Percentiles rank a stretch among this genome's conserved stretches.
phyloP scores from a whole-genome alignment of 1,140 invertebrate species.

The Zaprionus gabonicus region DNA sequence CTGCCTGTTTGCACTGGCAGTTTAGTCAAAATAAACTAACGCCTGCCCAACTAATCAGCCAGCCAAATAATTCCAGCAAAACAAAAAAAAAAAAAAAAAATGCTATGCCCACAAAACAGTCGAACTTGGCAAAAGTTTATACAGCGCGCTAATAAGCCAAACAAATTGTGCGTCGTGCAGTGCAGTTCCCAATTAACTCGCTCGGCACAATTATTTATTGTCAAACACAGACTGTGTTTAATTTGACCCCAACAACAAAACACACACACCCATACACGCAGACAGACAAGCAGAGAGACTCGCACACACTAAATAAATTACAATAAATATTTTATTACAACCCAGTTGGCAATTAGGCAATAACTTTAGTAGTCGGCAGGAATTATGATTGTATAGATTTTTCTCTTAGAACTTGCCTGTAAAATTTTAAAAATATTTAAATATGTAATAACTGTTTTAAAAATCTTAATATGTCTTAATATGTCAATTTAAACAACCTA shows the following conservation, averaged over 20 bases:
- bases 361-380: background rate
- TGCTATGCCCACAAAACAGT: constrained; percentile 11
- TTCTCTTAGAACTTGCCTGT: background rate
- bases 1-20: constrained; percentile 55
- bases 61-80: constrained; percentile 24
- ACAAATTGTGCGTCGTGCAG: constrained; percentile 64
- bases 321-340: constrained; percentile 69
- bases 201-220: constrained; percentile 73
- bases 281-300: background rate
- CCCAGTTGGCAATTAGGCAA: constrained; percentile 12
- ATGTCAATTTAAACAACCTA: background rate
- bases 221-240: constrained; percentile 61
- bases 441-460: background rate
- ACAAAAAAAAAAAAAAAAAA: constrained; percentile 22
- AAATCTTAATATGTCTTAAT: background rate
- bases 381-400: background rate
- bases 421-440: background rate
- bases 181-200: constrained; percentile 77
- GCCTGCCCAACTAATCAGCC: constrained; percentile 30
- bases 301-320: constrained; percentile 33
- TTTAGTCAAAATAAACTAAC: constrained; percentile 63
- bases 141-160: constrained; percentile 72
- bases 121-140: constrained; percentile 62
- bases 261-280: no score
- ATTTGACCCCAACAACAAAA: constrained; percentile 42